A percentile compares a stretch with the other conserved stretches of the same genome.
Evolutionary conservation across 2,797 vertebrate species (phyloP).

Genomic region (Aldrovandia affinis): DNA sequence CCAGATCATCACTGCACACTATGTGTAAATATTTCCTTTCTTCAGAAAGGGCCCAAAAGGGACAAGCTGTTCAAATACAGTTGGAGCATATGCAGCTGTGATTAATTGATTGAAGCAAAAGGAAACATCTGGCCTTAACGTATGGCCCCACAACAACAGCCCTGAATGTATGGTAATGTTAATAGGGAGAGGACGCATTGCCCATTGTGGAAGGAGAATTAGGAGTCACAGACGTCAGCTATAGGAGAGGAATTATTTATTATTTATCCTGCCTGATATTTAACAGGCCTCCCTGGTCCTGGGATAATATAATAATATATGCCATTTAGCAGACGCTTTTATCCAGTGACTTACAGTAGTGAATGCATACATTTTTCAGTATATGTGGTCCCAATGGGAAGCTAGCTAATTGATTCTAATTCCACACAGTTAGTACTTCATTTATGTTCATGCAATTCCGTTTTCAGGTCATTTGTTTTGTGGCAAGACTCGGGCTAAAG

Average conservation of each 20-base stretch:
- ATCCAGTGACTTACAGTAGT: no score
- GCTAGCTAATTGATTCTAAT: background rate
- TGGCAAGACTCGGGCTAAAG: background rate
- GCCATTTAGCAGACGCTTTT: no score
- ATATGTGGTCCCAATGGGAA: no score
- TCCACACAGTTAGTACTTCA: background rate
- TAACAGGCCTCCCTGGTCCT: background rate
- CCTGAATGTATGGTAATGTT: background rate
- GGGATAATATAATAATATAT: no score
- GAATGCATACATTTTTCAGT: no score
- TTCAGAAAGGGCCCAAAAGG: background rate
- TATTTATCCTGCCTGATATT: background rate
- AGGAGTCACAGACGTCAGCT: background rate
- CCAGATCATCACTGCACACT: background rate
- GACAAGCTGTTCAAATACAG: background rate
- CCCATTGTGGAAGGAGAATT: background rate
- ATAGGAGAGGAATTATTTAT: background rate
- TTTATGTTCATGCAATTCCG: background rate
- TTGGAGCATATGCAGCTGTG: background rate
- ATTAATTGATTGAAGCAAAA: constrained; percentile 18
- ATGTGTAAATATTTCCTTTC: background rate
- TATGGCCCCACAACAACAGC: background rate
- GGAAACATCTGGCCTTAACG: constrained; percentile 1
- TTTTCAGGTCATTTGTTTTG: background rate
- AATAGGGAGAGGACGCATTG: background rate